phyloP scores from a whole-genome alignment of 53 echinoderm and acorn worm species.

The Mesocentrotus franciscanus region DNA sequence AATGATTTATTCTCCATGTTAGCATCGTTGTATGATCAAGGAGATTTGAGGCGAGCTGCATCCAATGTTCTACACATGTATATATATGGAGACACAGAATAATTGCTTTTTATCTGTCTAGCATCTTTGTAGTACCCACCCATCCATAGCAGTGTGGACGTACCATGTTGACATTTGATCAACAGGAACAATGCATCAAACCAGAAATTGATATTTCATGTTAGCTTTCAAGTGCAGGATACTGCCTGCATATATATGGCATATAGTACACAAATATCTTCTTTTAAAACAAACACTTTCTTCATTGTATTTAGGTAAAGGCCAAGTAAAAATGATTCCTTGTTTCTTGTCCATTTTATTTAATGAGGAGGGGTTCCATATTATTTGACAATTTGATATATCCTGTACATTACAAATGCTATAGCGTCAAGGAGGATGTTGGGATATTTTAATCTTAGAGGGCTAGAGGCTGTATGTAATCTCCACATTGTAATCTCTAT shows the following conservation, averaged over 20 bases:
- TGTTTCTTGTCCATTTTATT: no score
- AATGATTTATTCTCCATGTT: neutral
- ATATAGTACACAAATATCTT: neutral
- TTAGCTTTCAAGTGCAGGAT: conserved; percentile 10
- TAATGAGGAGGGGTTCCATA: no score
- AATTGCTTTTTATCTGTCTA: neutral
- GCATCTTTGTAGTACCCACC: neutral
- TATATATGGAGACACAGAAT: neutral
- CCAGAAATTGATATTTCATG: conserved; percentile 29
- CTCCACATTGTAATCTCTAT: no score
- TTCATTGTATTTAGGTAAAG: neutral
- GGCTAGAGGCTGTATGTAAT: no score
- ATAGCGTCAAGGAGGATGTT: no score
- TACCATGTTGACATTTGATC: conserved; percentile 28
- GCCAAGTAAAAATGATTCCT: no score
- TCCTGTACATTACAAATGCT: no score
- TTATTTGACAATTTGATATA: no score
- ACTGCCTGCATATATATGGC: conserved; percentile 1
- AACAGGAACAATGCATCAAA: neutral
- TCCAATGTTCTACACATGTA: no score
- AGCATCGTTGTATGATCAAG: no score
- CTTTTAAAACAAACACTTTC: neutral
- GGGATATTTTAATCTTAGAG: no score
- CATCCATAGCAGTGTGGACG: neutral
- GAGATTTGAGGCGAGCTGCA: no score